Conservation (phyloP, 2,113 vertebrate species). For the Pogona vitticeps region DNA sequence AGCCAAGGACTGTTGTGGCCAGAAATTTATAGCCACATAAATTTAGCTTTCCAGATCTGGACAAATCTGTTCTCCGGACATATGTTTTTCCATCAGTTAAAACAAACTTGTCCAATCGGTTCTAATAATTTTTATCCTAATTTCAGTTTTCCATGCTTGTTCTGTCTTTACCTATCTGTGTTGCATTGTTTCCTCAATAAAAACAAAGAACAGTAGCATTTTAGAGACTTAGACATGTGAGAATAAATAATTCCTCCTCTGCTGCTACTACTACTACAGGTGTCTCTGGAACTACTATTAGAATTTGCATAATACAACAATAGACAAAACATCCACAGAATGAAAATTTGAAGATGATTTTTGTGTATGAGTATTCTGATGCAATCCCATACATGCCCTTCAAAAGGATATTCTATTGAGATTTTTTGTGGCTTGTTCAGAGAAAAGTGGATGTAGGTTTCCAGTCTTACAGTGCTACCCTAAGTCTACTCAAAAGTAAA, state of each 20-base stretch:
- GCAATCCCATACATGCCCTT: background rate
- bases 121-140: slow-evolving; percentile 36
- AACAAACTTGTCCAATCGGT: slow-evolving; percentile 38
- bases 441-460: background rate
- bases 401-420: too few relatives aligned
- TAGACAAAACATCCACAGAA: background rate
- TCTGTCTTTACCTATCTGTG: background rate
- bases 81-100: slow-evolving; percentile 52
- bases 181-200: background rate
- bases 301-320: background rate
- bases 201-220: too few relatives aligned
- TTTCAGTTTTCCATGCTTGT: background rate
- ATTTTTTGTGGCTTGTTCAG: background rate
- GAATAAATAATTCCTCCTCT: too few relatives aligned
- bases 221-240: too few relatives aligned
- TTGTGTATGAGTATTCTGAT: background rate
- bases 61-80: slow-evolving; percentile 39
- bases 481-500: too few relatives aligned
- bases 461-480: background rate
- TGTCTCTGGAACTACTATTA: background rate
- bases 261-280: background rate
- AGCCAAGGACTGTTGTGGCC: slow-evolving; percentile 5
- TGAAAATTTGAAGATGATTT: background rate
- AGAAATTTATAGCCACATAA: slow-evolving; percentile 36
- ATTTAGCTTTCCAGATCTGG: slow-evolving; percentile 26